A percentile compares a stretch with the other conserved stretches of the same genome.
phyloP scores from a whole-genome alignment of 35 echinoderm and acorn worm genomes.

The Heliocidaris erythrogramma region DNA sequence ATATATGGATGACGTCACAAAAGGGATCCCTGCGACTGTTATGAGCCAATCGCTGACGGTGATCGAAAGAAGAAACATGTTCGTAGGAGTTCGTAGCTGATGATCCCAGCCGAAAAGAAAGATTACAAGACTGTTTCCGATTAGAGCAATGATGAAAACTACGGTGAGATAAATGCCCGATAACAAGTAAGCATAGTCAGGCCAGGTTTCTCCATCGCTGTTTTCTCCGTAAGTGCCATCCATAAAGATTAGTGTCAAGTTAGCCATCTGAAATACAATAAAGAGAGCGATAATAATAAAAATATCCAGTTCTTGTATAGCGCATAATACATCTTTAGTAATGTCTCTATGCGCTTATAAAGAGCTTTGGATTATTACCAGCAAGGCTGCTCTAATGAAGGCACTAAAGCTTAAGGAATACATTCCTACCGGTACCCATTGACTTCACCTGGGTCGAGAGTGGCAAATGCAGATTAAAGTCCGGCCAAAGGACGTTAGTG shows the following conservation, averaged over 20 bases:
- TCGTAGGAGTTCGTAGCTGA: slow-evolving; percentile 26
- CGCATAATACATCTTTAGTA: too few relatives aligned
- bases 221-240: not conserved
- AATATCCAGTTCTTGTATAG: not conserved
- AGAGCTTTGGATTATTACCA: too few relatives aligned
- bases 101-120: slow-evolving; percentile 28
- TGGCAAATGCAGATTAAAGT: too few relatives aligned
- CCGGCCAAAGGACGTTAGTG: too few relatives aligned
- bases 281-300: not conserved
- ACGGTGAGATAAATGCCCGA: not conserved
- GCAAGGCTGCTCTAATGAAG: too few relatives aligned
- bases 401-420: too few relatives aligned
- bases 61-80: slow-evolving; percentile 43
- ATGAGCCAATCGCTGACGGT: slow-evolving; percentile 30
- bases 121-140: slow-evolving; percentile 32
- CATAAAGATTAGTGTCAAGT: not conserved
- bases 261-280: not conserved
- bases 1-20: not conserved
- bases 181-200: not conserved
- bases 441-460: too few relatives aligned
- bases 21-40: slow-evolving; percentile 15
- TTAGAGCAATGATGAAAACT: not conserved
- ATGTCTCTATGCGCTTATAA: too few relatives aligned
- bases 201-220: not conserved
- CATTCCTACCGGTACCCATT: too few relatives aligned